A percentile compares a stretch with the other conserved stretches of the same genome.
Evolutionary conservation across 2,888 invertebrate species (phyloP).

Genomic region (Polyommatus iphigenia): DNA sequence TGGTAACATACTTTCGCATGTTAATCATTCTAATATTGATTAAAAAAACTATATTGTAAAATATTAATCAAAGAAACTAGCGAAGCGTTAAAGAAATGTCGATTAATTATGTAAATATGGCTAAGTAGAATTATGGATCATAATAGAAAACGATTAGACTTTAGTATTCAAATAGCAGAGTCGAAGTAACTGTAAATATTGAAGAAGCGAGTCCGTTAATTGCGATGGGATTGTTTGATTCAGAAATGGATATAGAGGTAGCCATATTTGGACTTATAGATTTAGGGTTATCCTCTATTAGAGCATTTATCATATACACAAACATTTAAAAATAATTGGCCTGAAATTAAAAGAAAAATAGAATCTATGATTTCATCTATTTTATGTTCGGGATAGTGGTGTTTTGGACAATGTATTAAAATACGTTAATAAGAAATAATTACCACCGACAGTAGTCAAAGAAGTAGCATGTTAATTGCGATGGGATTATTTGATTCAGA

Average conservation of each 20-base stretch:
- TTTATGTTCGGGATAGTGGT: too few relatives aligned
- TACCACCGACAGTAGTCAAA: not conserved
- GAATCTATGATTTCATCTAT: too few relatives aligned
- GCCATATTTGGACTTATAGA: not conserved
- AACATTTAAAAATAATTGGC: too few relatives aligned
- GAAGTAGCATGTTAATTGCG: constrained; percentile 10
- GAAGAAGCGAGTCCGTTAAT: constrained; percentile 23
- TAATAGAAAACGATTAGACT: constrained; percentile 23
- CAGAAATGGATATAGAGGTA: not conserved
- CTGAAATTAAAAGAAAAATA: too few relatives aligned
- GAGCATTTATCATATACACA: too few relatives aligned
- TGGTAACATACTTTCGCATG: too few relatives aligned
- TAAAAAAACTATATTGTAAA: not conserved
- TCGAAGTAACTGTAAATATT: constrained; percentile 15
- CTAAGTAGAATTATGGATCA: constrained; percentile 26
- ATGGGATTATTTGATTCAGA: not conserved
- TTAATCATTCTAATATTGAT: not conserved
- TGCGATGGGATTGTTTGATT: constrained; percentile 11
- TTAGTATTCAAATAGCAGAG: constrained; percentile 25
- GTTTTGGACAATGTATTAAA: too few relatives aligned
- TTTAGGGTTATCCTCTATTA: not conserved
- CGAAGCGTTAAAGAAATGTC: not conserved
- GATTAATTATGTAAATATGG: not conserved
- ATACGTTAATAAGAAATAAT: too few relatives aligned
- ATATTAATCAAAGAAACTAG: not conserved